Evolutionary conservation across 2,797 vertebrate genomes (phyloP), one percentile per base, ranked within the genome.

Genomic region (Sylvia borin): DNA sequence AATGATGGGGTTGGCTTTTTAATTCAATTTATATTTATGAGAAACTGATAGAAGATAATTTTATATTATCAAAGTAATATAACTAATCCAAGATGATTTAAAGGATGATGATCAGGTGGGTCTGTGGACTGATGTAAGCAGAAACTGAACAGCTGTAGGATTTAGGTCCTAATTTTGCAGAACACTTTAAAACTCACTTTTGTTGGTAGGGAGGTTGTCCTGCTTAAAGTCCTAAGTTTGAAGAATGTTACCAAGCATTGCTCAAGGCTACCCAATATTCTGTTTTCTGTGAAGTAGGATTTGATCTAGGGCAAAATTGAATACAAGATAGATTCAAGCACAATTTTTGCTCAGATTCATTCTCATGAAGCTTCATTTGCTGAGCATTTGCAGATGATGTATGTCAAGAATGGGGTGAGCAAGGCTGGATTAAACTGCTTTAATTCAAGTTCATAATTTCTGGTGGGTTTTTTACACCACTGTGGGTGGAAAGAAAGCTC

Each of bases 1-100:
- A 91, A 89, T 50, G 11, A 78, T 87, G 62, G 55, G 71, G 58
- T 89, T 91, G 70, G 71, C 66, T 90, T 95, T 82, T 95, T 82
- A 95, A 85, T 76, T 48, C 78, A 94, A 94, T 95, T 90, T 95
- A 94, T 95, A 95, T 95, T 95, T 94, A 95, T 96, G 92, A 95
- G 88, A 90, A 89, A 93, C 75, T 92, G 92, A 79, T 87, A 76
- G 20, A 48, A 51, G 85, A 91, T 85, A 89, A 73, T 91, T 92
- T 92, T 55, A 83, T 83, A 74, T 90, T 90, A 80, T 93, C 57
- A 19, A 83, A 90, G 86, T 88, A 66, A 71, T 93, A 29, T 45
- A 85, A 66, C 50, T 82, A 87, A 90, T 85, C 55, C 29, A 62
- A 79, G 51, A 55, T 73, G 36, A 91, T 89, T 82, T 87, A 66